Percentiles rank a stretch among this genome's conserved stretches.
These are phyloP conservation scores for Coelinius sp. DNA, from an alignment of 2,888 invertebrate species.

Conservation along the genomic window DNA sequence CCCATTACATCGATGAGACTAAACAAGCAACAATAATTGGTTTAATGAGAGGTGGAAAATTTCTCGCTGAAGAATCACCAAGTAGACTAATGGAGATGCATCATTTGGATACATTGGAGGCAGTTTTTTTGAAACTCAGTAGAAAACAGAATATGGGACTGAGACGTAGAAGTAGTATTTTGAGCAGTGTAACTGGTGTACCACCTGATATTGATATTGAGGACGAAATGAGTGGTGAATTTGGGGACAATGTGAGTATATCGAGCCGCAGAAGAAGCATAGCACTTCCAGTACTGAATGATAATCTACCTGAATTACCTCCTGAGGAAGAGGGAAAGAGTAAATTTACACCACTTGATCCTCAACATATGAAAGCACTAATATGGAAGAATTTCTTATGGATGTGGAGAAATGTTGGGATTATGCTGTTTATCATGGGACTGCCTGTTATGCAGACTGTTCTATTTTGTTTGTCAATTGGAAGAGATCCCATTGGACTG, in stretches of 20 bases:
- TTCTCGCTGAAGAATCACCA: slow-evolving; percentile 88
- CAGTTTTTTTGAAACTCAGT: slow-evolving; percentile 85
- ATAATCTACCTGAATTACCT: slow-evolving; percentile 75
- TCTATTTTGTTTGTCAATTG: slow-evolving; percentile 90
- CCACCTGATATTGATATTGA: slow-evolving; percentile 65
- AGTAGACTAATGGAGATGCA: slow-evolving; percentile 80
- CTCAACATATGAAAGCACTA: slow-evolving; percentile 83
- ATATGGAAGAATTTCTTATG: slow-evolving; percentile 92
- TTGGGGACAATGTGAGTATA: slow-evolving; percentile 88
- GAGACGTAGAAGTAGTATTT: slow-evolving; percentile 83
- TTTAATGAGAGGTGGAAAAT: slow-evolving; percentile 83
- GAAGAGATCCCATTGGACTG: slow-evolving; percentile 86
- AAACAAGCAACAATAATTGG: slow-evolving; percentile 88
- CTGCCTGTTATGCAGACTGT: slow-evolving; percentile 89
- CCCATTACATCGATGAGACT: slow-evolving; percentile 91
- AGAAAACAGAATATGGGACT: slow-evolving; percentile 87
- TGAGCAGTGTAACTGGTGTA: slow-evolving; percentile 77
- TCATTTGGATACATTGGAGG: slow-evolving; percentile 82
- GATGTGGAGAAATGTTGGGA: slow-evolving; percentile 86
- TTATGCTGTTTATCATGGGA: slow-evolving; percentile 88
- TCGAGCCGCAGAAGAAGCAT: slow-evolving; percentile 79
- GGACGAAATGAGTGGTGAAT: slow-evolving; percentile 86
- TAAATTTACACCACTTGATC: slow-evolving; percentile 76
- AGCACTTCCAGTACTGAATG: slow-evolving; percentile 74
- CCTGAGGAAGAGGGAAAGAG: slow-evolving; percentile 77